These are phyloP conservation scores for Otis tarda DNA, from an alignment of 2,113 vertebrate genomes.

Conservation along the genomic window DNA sequence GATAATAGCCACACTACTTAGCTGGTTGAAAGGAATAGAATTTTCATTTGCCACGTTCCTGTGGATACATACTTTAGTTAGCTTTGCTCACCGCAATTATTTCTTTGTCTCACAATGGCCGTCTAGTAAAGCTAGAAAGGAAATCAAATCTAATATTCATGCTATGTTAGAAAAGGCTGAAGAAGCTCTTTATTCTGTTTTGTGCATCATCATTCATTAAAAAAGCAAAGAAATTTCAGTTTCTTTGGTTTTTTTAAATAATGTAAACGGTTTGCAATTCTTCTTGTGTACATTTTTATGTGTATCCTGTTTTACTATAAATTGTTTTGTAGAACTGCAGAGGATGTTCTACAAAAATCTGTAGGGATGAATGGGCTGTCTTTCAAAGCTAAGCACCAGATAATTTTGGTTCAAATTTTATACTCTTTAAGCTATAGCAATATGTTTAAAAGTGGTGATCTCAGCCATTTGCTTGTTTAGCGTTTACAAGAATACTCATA, in stretches of 20 bases:
- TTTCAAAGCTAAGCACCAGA: neutral
- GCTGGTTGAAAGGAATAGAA: neutral
- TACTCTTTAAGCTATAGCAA: neutral
- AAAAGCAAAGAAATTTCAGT: neutral
- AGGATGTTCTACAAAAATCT: neutral
- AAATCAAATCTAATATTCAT: neutral
- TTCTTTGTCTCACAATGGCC: neutral
- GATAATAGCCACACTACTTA: neutral
- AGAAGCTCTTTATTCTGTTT: neutral
- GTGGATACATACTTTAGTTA: neutral
- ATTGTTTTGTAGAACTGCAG: neutral
- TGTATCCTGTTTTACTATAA: neutral
- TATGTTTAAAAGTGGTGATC: neutral
- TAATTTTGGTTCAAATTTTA: neutral
- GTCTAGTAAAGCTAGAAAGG: neutral
- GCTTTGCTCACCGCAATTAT: neutral
- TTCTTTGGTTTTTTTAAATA: neutral
- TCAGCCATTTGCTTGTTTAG: neutral
- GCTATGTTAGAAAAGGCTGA: neutral
- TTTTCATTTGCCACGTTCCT: accelerated
- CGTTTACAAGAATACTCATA: neutral
- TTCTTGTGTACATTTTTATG: neutral
- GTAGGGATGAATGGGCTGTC: neutral
- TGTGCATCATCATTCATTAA: neutral
- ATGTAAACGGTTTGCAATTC: neutral